phyloP scores from a whole-genome alignment of 2,888 invertebrate genomes.

The Leptinotarsa haldemani region DNA sequence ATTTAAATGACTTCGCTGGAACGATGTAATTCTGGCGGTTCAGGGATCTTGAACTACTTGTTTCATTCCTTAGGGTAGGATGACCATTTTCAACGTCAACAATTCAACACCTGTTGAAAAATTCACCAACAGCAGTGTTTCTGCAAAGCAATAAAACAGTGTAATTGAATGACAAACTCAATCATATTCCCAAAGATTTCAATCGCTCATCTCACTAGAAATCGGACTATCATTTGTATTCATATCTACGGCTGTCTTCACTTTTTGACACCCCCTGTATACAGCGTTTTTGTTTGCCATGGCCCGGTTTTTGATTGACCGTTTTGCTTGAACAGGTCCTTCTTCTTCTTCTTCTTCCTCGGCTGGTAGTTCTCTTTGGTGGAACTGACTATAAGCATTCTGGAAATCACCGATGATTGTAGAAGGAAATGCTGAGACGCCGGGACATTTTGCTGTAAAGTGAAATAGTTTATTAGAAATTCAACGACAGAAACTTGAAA shows the following conservation, averaged over 20 bases:
- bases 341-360: conserved; percentile 12
- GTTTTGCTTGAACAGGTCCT: conserved; percentile 13
- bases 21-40: no score
- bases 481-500: no score
- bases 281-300: conserved; percentile 46
- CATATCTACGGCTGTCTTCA: conserved; percentile 40
- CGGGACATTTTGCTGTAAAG: conserved; percentile 41
- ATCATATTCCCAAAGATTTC: no score
- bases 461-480: background rate
- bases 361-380: background rate
- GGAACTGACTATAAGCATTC: conserved; percentile 30
- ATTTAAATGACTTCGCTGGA: no score
- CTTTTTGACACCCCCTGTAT: conserved; percentile 46
- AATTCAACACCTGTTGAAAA: background rate
- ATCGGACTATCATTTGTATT: background rate
- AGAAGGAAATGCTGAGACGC: conserved; percentile 43
- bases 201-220: no score
- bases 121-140: no score
- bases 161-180: no score
- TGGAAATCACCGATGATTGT: conserved; percentile 43
- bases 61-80: no score
- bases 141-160: no score
- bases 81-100: no score
- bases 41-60: no score
- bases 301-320: conserved; percentile 42